Evolutionary conservation across 2,113 vertebrate genomes (phyloP).

Genomic region (Cyprinodon brontotheroides): DNA sequence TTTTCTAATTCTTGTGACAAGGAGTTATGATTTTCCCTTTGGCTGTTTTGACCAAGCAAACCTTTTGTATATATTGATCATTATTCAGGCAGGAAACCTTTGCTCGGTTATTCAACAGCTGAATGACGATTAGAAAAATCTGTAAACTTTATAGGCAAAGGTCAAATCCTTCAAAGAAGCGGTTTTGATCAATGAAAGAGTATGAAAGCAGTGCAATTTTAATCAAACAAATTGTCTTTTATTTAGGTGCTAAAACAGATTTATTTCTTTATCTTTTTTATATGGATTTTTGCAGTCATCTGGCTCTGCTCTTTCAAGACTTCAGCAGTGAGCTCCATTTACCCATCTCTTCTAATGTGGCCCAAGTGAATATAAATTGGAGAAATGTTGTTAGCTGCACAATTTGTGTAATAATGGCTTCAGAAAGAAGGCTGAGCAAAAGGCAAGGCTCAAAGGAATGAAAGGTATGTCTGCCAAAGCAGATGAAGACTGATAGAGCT

Average conservation of each 20-base stretch:
- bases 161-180: not conserved
- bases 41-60: not conserved
- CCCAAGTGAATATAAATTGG: not conserved
- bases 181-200: not conserved
- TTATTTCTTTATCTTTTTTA: not conserved
- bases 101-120: not conserved
- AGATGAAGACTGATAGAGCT: constrained; percentile 58
- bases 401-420: constrained; percentile 1
- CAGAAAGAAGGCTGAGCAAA: constrained; percentile 27
- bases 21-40: constrained; percentile 3
- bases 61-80: not conserved
- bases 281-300: not conserved
- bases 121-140: constrained; percentile 9
- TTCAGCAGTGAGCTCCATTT: not conserved
- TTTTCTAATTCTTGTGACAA: not conserved
- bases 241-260: not conserved
- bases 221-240: not conserved
- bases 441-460: constrained; percentile 21
- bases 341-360: not conserved
- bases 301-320: not conserved
- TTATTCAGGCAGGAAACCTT: not conserved
- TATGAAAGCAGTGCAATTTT: not conserved
- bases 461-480: constrained; percentile 48
- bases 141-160: not conserved
- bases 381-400: not conserved